Evolutionary conservation across 1,140 invertebrate species (phyloP), one percentile per base, ranked within the genome.

Genomic region (Maniola jurtina): DNA sequence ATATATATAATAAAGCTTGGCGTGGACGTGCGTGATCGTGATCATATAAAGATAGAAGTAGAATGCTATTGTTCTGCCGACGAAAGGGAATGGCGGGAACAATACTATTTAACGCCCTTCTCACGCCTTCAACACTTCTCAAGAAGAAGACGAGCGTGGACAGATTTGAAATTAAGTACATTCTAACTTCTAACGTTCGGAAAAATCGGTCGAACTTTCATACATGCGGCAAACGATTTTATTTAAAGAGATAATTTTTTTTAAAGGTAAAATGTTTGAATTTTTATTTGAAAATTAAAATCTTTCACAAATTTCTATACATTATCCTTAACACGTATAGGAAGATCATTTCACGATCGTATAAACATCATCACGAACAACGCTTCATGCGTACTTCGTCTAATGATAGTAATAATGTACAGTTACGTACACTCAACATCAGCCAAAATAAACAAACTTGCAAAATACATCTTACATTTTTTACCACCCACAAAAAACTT

Each of bases 1-100:
- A 55, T 55, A 55, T 38, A 52, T 56, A 56, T 40, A 11, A 54
- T 54, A 15, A 62, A 57, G 42, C 61, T 63, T 63, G 50, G 38
- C 50, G 56, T 52, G 57, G 57, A 58, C 45, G 61, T 52, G 61
- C 73, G 76, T 78, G 76, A 68, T 71, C 48, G 58, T 64, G 76
- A 78, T 78, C 59, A 65, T 72, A 64, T 68, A 64, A 52, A 64
- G 76, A 78, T 78, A 75, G 25, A 71, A 15, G 65, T 47, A 61
- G 78, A 80, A 80, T 78, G 70, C 68, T 67, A 80, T 80, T 80
- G 78, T 80, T 73, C 54, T 61, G 58, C 70, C 66, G 67, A 60
- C 48, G 65, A 70, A 70, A 72, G 73, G 64, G 72, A 68, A 71
- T 68, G 63, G 66, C 60, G 61, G 72, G 67, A 73, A 64, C 58